Evolutionary conservation across 1,140 invertebrate species (phyloP), one percentile per base, ranked within the genome.

Genomic region (Drusus annulatus): DNA sequence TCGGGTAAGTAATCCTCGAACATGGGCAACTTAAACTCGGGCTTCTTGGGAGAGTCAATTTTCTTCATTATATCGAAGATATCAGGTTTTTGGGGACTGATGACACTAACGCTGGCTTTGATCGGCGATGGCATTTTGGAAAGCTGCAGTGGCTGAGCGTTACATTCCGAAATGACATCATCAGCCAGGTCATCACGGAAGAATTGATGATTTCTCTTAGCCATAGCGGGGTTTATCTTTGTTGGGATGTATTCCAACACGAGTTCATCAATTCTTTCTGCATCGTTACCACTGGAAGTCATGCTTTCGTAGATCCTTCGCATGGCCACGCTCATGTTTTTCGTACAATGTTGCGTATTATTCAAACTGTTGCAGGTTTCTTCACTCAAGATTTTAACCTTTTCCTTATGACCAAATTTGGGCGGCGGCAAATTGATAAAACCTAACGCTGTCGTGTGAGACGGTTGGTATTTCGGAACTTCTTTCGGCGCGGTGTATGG

Each of bases 161-260:
- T 75, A 25, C 21, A 76, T 21, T 80, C 58, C 16, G 60, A 17
- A 73, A 73, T 77, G n/a, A 71, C 36, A 17, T 82, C 74, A 36
- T 63, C 50, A n/a, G 85, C 87, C 21, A 86, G 87, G 83, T 89
- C 88, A 69, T 88, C 85, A 84, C 88, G 89, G 62, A 90, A 90
- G 52, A 88, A 85, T 83, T 89, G 87, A 79, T 89, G 89, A 82
- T 90, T 89, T 81, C 86, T 86, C 80, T 89, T 89, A 25, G 86
- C 86, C 74, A 85, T 86, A 13, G 86, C 86, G 0, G 82, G 82
- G 58, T 88, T 87, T 31, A 89, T 81, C 81, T 86, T 89, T 51
- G 88, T 89, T 3, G 89, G 89, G 28, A 90, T 86, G 86, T 90
- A 90, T 83, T 90, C 89, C 13, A 45, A 45, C 82, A 69, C 52